These are phyloP conservation scores for Beroe ovata DNA, from an alignment of 37 sponge, comb jelly and placozoan genomes.

Conservation along the genomic window DNA sequence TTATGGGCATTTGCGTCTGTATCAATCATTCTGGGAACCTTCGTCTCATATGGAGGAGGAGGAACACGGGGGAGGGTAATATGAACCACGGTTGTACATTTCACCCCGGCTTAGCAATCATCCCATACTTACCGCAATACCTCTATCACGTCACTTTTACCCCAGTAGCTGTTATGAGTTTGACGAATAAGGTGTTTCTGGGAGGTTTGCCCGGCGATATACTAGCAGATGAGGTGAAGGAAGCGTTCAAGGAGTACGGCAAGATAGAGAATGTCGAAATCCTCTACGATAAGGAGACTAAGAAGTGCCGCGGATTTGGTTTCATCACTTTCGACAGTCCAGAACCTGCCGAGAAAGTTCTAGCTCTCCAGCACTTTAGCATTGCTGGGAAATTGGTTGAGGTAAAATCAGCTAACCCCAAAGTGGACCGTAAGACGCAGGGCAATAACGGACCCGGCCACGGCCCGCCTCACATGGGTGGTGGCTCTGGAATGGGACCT, in stretches of 20 bases:
- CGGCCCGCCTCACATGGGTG: not conserved
- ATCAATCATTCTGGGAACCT: too few relatives aligned
- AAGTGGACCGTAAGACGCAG: slow-evolving; percentile 62
- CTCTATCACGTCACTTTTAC: too few relatives aligned
- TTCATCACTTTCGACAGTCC: slow-evolving; percentile 57
- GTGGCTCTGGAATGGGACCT: not conserved
- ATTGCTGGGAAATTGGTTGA: slow-evolving; percentile 60
- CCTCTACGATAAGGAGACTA: slow-evolving; percentile 61
- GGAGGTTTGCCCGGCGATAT: slow-evolving; percentile 61
- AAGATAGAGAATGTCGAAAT: slow-evolving; percentile 63
- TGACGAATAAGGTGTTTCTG: slow-evolving; percentile 51
- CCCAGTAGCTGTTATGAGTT: slow-evolving; percentile 9
- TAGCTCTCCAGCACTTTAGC: slow-evolving; percentile 62
- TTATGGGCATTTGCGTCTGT: too few relatives aligned
- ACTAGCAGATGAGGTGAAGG: slow-evolving; percentile 55
- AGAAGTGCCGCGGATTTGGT: slow-evolving; percentile 59
- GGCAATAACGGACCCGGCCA: not conserved
- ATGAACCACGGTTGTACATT: too few relatives aligned
- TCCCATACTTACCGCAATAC: too few relatives aligned
- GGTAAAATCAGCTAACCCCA: slow-evolving; percentile 46
- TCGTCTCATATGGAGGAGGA: too few relatives aligned
- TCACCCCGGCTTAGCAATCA: too few relatives aligned
- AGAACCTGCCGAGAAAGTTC: slow-evolving; percentile 52
- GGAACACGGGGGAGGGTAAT: too few relatives aligned
- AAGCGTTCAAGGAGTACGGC: slow-evolving; percentile 67